Evolutionary conservation across 2,113 vertebrate genomes (phyloP).

Genomic region (Ahaetulla prasina): DNA sequence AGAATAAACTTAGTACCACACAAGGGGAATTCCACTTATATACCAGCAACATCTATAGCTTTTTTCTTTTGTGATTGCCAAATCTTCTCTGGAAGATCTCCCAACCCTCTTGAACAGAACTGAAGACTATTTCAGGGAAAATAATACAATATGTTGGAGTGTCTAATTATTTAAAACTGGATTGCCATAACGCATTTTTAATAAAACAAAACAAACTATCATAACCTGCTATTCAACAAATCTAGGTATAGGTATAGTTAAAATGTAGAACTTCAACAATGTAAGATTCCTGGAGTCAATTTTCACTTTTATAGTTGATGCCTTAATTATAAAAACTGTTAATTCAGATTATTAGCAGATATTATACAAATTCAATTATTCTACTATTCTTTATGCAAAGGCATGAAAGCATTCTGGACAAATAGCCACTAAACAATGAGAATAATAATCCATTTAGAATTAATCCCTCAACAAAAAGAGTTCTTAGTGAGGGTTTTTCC

Average conservation of each 20-base stretch:
- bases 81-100: not conserved
- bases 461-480: not conserved
- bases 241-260: not conserved
- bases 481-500: not conserved
- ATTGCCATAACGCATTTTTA: not conserved
- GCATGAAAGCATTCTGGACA: not conserved
- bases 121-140: not conserved
- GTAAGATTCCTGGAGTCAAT: not conserved
- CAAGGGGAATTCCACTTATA: not conserved
- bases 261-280: not conserved
- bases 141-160: not conserved
- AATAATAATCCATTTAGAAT: not conserved
- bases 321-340: not conserved
- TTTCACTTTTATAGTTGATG: not conserved
- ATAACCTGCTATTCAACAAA: not conserved
- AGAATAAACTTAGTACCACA: not conserved
- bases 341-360: not conserved
- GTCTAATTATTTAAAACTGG: not conserved
- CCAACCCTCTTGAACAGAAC: not conserved
- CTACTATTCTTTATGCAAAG: not conserved
- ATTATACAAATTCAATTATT: not conserved
- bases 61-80: not conserved
- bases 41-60: not conserved
- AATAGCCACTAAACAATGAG: slow-evolving; percentile 5
- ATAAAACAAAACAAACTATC: not conserved